Base-by-base conservation (phyloP, 2,797 vertebrate species). In the Pangasius sanitwongsei region DNA sequence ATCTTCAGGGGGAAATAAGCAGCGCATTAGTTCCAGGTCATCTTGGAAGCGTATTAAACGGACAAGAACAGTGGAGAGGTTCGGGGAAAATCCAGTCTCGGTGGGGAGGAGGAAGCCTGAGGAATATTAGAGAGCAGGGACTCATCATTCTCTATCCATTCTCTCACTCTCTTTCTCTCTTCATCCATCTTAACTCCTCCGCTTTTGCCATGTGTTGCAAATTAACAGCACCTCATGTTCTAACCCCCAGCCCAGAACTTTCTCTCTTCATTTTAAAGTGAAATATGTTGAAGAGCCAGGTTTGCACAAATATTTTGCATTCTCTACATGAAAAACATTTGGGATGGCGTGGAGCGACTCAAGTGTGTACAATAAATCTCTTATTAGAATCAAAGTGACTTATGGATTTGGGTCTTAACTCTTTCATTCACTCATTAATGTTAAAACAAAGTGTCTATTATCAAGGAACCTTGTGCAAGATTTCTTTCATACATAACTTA, bases 1-100 rank as follows among this genome's bases (percentile, higher is more conserved):
- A 92, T 93, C 93, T 95, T 94, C 91, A 59, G 92, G 91, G 93
- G 92, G 90, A 93, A 93, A 94, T 95, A 95, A 96, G 94, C 94
- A 94, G 91, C 81, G 87, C 92, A 95, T 95, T 95, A 93, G 94
- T 94, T 96, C 93, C 93, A 94, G 92, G 93, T 94, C 92, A 90
- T 93, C 91, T 93, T 95, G 94, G 92, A 95, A 92, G 90, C 87
- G 90, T 91, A 92, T 94, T 89, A 95, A 95, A 92, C 90, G 87
- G 90, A 93, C 82, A 85, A 89, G 88, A 65, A 85, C 89, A 88
- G 80, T 44, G 86, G 88, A 91, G 91, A 90, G 91, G 93, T 94
- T 94, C 90, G 91, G 92, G 91, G 91, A 92, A 70, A 94, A 93
- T 94, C 92, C 91, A 93, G 89, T 89, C 91, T 87, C 78, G 78